Evolutionary conservation across 2,888 invertebrate species (phyloP).

Genomic region (Toxonevra muliebris): DNA sequence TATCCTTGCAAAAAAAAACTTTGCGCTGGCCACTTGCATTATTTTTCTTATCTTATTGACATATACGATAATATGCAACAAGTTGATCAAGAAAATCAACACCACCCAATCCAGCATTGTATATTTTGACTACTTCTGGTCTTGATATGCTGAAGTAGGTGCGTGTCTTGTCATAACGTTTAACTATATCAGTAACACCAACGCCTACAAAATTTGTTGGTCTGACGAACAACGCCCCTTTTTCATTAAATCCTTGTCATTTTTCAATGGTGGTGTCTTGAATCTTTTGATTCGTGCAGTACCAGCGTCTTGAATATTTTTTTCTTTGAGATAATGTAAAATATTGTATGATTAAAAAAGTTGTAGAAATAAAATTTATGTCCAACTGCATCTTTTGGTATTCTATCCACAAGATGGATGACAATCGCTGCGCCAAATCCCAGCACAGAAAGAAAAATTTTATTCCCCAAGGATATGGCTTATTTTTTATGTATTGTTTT

Average conservation of each 20-base stretch:
- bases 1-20: too few relatives aligned
- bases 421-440: slow-evolving; percentile 1
- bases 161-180: slow-evolving; percentile 22
- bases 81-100: slow-evolving; percentile 32
- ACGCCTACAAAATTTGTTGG: slow-evolving; percentile 28
- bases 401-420: neutral
- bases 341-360: neutral
- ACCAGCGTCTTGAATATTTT: neutral
- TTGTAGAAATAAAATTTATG: slow-evolving; percentile 1
- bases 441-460: slow-evolving; percentile 2
- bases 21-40: too few relatives aligned
- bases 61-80: slow-evolving; percentile 27
- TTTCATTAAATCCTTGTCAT: neutral
- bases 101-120: slow-evolving; percentile 24
- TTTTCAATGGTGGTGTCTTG: neutral
- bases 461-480: slow-evolving; percentile 4
- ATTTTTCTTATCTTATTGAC: slow-evolving; percentile 19
- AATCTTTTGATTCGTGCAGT: slow-evolving; percentile 1
- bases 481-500: slow-evolving; percentile 7
- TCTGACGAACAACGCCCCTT: neutral
- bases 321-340: neutral
- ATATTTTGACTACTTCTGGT: slow-evolving; percentile 19
- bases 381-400: neutral
- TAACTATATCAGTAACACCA: slow-evolving; percentile 22
- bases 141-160: slow-evolving; percentile 12